Evolutionary conservation across 30 jellyfish, hydroid and myxozoan species (phyloP).

Genomic region (Phacellophora camtschatica): DNA sequence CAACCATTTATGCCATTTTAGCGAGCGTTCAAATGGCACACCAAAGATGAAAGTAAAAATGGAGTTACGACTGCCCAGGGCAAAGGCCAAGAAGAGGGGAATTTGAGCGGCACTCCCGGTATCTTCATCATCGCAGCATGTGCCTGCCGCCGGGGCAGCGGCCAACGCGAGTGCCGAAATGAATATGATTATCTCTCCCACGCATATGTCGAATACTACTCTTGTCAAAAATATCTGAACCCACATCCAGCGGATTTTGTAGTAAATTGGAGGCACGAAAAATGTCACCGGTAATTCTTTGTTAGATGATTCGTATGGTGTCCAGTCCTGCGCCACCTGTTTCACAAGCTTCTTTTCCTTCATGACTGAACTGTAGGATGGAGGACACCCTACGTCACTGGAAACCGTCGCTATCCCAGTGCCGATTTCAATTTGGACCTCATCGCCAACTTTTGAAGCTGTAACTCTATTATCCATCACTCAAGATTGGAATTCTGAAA

Average conservation of each 20-base stretch:
- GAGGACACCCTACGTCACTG: not conserved
- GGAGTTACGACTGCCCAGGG: conserved; percentile 72
- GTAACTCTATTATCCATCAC: not conserved
- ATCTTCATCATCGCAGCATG: conserved; percentile 35
- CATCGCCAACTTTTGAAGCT: not conserved
- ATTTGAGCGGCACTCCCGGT: conserved; percentile 70
- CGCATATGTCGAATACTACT: conserved; percentile 38
- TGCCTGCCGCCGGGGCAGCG: conserved; percentile 57
- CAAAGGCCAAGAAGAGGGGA: conserved; percentile 66
- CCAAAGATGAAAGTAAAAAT: conserved; percentile 53
- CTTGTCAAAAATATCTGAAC: conserved; percentile 47
- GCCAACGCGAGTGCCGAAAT: conserved; percentile 15
- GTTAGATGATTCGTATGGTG: conserved; percentile 39
- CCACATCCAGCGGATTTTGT: conserved; percentile 58
- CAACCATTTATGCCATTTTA: conserved; percentile 75
- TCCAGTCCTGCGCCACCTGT: conserved; percentile 30
- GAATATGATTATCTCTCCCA: conserved; percentile 47
- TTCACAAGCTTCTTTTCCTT: no score
- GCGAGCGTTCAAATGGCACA: conserved; percentile 71
- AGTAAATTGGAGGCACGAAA: conserved; percentile 52
- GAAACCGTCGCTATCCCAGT: not conserved
- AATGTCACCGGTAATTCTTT: conserved; percentile 55
- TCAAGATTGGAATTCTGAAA: no score
- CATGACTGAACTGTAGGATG: no score
- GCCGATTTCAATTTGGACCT: not conserved